Percentiles rank a stretch among this genome's conserved stretches.
phyloP scores from a whole-genome alignment of 2,888 invertebrate species.

The Ophraella communa region DNA sequence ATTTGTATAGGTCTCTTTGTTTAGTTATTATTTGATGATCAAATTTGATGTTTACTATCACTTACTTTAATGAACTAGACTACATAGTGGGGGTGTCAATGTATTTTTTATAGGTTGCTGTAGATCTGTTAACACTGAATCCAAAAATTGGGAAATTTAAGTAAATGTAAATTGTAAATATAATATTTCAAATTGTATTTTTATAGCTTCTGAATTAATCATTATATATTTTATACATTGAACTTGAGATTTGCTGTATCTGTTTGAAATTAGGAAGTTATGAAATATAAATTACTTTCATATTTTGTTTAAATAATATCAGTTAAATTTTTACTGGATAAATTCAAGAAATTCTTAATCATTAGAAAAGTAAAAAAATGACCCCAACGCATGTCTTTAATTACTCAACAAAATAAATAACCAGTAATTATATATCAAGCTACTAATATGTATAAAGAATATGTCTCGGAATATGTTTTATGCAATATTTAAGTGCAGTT shows the following conservation, averaged over 20 bases:
- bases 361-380: too few relatives aligned
- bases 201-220: neutral
- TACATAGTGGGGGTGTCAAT: neutral
- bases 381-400: neutral
- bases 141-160: neutral
- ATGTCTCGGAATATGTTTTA: too few relatives aligned
- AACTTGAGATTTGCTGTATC: neutral
- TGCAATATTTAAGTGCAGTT: too few relatives aligned
- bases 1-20: slow-evolving; percentile 8
- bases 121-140: neutral
- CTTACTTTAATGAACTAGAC: slow-evolving; percentile 10
- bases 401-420: neutral
- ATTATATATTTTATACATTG: neutral
- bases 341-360: too few relatives aligned
- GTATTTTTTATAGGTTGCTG: neutral
- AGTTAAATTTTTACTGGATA: too few relatives aligned
- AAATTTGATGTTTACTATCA: slow-evolving; percentile 10
- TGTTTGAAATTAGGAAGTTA: neutral
- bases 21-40: slow-evolving; percentile 15
- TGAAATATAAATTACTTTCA: neutral
- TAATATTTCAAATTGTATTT: neutral
- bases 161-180: too few relatives aligned
- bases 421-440: neutral
- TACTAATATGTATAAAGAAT: too few relatives aligned
- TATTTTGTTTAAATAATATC: neutral